Percentiles rank a stretch among this genome's conserved stretches.
phyloP scores from a whole-genome alignment of 1,140 invertebrate species.

The Drosophila dunni region DNA sequence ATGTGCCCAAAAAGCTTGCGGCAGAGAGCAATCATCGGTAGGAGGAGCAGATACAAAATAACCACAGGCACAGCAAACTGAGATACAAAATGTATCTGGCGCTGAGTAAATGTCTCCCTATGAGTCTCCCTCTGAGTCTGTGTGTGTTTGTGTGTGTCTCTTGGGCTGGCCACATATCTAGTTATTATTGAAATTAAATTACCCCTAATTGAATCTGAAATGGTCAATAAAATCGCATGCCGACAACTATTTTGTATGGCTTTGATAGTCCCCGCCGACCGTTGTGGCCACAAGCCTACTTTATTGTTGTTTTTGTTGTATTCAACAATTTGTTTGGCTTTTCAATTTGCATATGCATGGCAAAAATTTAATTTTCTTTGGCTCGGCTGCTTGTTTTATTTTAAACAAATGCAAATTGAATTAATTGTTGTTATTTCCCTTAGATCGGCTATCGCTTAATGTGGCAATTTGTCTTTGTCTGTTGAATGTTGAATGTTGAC shows the following conservation, averaged over 20 bases:
- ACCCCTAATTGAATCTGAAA: constrained; percentile 84
- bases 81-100: constrained; percentile 29
- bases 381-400: constrained; percentile 55
- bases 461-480: constrained; percentile 78
- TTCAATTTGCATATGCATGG: constrained; percentile 65
- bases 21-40: constrained; percentile 52
- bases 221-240: constrained; percentile 84
- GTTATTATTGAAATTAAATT: constrained; percentile 84
- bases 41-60: background rate
- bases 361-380: constrained; percentile 58
- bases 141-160: constrained; percentile 21
- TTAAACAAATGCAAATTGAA: constrained; percentile 76
- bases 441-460: constrained; percentile 74
- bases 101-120: constrained; percentile 16
- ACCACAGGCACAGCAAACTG: constrained; percentile 31
- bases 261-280: constrained; percentile 60
- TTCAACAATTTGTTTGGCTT: constrained; percentile 31
- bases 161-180: constrained; percentile 57
- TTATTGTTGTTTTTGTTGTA: constrained; percentile 8
- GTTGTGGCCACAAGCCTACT: background rate
- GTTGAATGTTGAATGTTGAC: constrained; percentile 23
- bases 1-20: constrained; percentile 46
- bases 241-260: constrained; percentile 70
- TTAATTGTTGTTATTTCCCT: constrained; percentile 78
- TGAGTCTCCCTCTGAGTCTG: constrained; percentile 3